Base-by-base conservation (phyloP, 2,797 vertebrate species). In the Hippoglossus hippoglossus region DNA sequence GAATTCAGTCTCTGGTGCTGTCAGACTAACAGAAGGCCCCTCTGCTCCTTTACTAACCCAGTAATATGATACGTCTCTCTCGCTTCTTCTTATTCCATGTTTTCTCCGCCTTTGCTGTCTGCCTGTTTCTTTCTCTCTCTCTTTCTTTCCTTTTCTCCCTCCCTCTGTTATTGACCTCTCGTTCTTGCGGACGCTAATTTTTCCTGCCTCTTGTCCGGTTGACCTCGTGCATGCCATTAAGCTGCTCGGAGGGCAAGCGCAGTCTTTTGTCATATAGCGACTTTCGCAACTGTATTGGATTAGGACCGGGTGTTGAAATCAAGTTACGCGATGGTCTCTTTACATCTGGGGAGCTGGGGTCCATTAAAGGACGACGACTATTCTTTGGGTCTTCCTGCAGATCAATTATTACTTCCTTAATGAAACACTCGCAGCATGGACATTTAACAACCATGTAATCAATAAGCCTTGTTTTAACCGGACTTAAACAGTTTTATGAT, bases 391-490 rank as follows among this genome's bases (percentile, higher is more conserved):
- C 93, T 94, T 94, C 93, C 90, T 92, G 92, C 89, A 80, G 91
- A 94, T 94, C 93, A 91, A 92, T 95, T 94, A 93, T 89, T 89
- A 92, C 93, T 93, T 95, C 93, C 93, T 92, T 93, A 94, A 94
- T 93, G 92, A 95, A 92, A 92, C 83, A 90, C 86, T 86, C 80
- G 88, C 88, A 82, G 90, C 84, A 82, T 58, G 77, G 86, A 85
- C 84, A 58, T 86, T 88, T 82, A 91, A 91, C 89, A 84, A 75
- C 81, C 91, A 85, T 83, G 80, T 55, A 83, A 93, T 92, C 88
- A 81, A 90, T 91, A 85, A 80, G 64, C 65, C 82, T 73, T n/a
- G 50, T 79, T 89, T 87, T 79, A 87, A 86, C 74, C 53, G 72
- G 81, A 79, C 73, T 80, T 84, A 77, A 88, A 76, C 80, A 69